phyloP scores from a whole-genome alignment of 1,140 invertebrate species.

The Aphis craccivora region DNA sequence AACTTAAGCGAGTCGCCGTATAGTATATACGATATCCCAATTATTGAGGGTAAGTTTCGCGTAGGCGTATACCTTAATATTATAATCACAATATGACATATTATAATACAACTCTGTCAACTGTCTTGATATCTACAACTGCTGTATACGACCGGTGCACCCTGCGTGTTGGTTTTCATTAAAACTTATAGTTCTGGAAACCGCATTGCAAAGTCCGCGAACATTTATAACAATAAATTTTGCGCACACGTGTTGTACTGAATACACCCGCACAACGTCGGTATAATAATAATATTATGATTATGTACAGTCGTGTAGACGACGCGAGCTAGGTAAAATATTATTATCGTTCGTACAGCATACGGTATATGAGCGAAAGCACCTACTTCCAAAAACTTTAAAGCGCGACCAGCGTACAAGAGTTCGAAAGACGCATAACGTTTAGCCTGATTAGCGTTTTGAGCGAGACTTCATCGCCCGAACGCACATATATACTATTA shows the following conservation, averaged over 20 bases:
- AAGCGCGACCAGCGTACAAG: neutral
- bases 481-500: neutral
- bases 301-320: neutral
- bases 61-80: neutral
- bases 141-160: neutral
- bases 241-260: neutral
- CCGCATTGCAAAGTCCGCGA: no score
- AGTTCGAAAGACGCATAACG: neutral
- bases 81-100: neutral
- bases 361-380: neutral
- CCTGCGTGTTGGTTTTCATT: neutral
- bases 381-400: neutral
- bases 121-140: neutral
- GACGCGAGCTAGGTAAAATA: neutral
- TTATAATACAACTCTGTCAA: neutral
- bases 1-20: neutral
- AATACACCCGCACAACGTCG: neutral
- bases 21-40: neutral
- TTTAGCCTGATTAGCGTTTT: conserved; percentile 1
- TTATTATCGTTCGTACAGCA: neutral
- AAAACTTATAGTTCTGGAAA: neutral
- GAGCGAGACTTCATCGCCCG: neutral
- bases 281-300: neutral
- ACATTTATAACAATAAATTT: neutral
- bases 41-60: neutral